Evolutionary conservation across 2,888 invertebrate species (phyloP).

Genomic region (Ypsolopha scabrella): DNA sequence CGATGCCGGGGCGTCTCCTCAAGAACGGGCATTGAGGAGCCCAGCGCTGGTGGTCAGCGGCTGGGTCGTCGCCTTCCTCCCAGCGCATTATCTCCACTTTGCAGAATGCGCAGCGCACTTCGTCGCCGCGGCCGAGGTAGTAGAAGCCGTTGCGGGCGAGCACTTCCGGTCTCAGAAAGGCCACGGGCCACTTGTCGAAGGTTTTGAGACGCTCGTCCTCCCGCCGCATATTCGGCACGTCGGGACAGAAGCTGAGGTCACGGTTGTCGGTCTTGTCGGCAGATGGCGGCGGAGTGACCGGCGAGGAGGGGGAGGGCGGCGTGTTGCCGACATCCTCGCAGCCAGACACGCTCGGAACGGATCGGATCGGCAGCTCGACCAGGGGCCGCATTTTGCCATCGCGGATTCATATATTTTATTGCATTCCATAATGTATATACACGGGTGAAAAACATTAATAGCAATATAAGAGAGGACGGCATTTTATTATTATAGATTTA

Average conservation of each 20-base stretch:
- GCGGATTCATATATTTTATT: too few relatives aligned
- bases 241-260: conserved; percentile 32
- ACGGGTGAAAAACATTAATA: too few relatives aligned
- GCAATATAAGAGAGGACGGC: too few relatives aligned
- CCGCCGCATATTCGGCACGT: conserved; percentile 55
- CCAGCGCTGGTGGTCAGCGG: conserved; percentile 84
- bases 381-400: conserved; percentile 20
- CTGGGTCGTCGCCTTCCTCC: conserved; percentile 85
- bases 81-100: conserved; percentile 84
- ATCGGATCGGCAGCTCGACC: conserved; percentile 20
- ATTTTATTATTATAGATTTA: too few relatives aligned
- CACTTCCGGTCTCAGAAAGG: conserved; percentile 69
- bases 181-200: conserved; percentile 76
- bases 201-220: conserved; percentile 76
- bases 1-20: conserved; percentile 67
- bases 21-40: conserved; percentile 85
- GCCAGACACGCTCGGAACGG: conserved; percentile 11
- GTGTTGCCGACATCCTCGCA: conserved; percentile 19
- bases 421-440: too few relatives aligned
- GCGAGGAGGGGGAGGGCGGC: conserved; percentile 22
- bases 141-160: conserved; percentile 88
- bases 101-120: conserved; percentile 86
- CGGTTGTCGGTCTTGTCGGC: conserved; percentile 56
- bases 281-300: conserved; percentile 28
- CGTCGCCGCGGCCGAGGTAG: conserved; percentile 79